phyloP scores from a whole-genome alignment of 2,888 invertebrate species.

The Epiblema foenella region DNA sequence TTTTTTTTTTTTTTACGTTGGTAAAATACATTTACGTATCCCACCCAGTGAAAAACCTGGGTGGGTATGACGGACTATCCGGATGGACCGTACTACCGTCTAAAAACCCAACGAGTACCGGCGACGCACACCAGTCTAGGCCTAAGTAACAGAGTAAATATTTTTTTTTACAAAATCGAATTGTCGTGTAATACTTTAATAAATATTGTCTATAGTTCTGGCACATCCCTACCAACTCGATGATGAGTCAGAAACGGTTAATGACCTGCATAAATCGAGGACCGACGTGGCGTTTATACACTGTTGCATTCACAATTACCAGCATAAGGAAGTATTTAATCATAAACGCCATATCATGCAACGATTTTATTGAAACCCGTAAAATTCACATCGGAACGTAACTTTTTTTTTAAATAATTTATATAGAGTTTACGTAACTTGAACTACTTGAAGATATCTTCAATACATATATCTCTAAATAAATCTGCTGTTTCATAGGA shows the following conservation, averaged over 20 bases:
- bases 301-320: slow-evolving; percentile 19
- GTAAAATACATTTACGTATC: too few species aligned
- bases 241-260: slow-evolving; percentile 27
- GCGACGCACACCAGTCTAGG: too few species aligned
- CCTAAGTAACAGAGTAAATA: neutral
- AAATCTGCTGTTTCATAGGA: too few species aligned
- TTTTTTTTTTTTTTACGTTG: too few species aligned
- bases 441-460: neutral
- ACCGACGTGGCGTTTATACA: slow-evolving; percentile 17
- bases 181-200: neutral
- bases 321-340: slow-evolving; percentile 11
- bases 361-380: neutral
- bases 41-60: too few species aligned
- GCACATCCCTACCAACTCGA: slow-evolving; percentile 20
- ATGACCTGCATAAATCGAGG: slow-evolving; percentile 12
- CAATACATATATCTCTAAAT: too few species aligned
- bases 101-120: too few species aligned
- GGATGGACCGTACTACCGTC: too few species aligned
- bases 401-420: too few species aligned
- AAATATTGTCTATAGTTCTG: neutral
- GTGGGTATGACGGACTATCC: too few species aligned
- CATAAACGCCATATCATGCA: neutral
- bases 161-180: neutral
- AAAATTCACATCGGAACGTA: neutral
- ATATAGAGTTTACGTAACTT: too few species aligned